A percentile compares a stretch with the other conserved stretches of the same genome.
Conservation (phyloP, 2,113 vertebrate genomes). For the Nesogale talazaci region DNA sequence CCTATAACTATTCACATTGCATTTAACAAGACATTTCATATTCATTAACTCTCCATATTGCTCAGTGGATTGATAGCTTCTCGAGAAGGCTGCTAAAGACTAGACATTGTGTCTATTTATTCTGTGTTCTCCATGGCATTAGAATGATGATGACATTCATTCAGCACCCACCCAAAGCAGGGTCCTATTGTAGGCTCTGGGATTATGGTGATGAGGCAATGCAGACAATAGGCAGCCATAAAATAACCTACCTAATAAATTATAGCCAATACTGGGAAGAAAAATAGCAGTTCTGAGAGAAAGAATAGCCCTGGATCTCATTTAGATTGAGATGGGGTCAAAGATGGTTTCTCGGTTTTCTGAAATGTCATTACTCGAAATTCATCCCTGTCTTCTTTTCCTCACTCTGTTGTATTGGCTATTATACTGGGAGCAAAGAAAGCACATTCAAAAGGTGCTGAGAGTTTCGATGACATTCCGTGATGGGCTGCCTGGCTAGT, state of each 20-base stretch:
- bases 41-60: not conserved
- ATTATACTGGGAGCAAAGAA: not conserved
- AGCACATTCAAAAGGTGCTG: not conserved
- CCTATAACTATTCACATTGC: not conserved
- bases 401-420: not conserved
- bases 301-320: not conserved
- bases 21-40: not conserved
- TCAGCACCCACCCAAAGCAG: not conserved
- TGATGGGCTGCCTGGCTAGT: not conserved
- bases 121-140: not conserved
- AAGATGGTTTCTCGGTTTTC: not conserved
- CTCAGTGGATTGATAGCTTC: not conserved
- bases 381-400: not conserved
- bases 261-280: not conserved
- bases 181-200: not conserved
- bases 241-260: not conserved
- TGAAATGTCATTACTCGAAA: not conserved
- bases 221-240: not conserved
- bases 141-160: not conserved
- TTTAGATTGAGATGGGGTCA: not conserved
- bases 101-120: not conserved
- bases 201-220: not conserved
- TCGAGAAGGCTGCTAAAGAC: not conserved
- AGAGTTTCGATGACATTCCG: not conserved
- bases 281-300: not conserved